Percentiles rank a stretch among this genome's conserved stretches.
Conservation (phyloP, 2,888 invertebrate species). For the Ophonus ardosiacus region DNA sequence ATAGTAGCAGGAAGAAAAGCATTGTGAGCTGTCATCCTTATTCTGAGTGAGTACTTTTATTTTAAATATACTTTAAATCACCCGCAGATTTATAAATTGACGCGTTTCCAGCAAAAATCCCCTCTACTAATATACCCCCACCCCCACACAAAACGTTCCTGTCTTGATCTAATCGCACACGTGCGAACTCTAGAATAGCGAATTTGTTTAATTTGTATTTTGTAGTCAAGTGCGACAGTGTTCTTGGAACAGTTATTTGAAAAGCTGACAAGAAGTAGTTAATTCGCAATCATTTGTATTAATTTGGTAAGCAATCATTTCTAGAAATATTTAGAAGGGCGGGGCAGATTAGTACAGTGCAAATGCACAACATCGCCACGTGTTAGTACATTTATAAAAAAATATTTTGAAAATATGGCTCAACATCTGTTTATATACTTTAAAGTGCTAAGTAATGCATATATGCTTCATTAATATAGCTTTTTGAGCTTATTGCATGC, state of each 20-base stretch:
- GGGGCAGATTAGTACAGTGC: conserved; percentile 51
- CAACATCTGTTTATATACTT: not conserved
- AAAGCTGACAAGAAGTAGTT: conserved; percentile 41
- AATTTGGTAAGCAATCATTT: conserved; percentile 36
- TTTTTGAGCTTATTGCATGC: not conserved
- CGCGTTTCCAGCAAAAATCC: conserved; percentile 53
- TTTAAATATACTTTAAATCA: conserved; percentile 45
- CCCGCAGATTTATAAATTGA: conserved; percentile 53
- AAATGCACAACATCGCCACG: conserved; percentile 58
- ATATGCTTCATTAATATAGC: not conserved
- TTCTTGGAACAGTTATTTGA: conserved; percentile 53
- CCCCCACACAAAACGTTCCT: conserved; percentile 53
- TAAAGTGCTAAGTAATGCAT: not conserved
- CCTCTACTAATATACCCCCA: conserved; percentile 52
- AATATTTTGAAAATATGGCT: conserved; percentile 26
- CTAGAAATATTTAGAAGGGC: conserved; percentile 39
- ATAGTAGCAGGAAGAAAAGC: conserved; percentile 20
- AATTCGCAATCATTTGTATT: conserved; percentile 44
- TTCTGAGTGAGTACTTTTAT: conserved; percentile 40
- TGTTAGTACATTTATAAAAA: conserved; percentile 50
- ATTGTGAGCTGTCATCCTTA: not conserved
- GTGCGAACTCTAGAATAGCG: conserved; percentile 50
- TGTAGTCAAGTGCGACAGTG: conserved; percentile 55
- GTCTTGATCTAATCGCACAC: conserved; percentile 47
- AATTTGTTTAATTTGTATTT: conserved; percentile 53